Base-by-base conservation (phyloP, 2,888 invertebrate species). In the Nomada hirtipes region DNA sequence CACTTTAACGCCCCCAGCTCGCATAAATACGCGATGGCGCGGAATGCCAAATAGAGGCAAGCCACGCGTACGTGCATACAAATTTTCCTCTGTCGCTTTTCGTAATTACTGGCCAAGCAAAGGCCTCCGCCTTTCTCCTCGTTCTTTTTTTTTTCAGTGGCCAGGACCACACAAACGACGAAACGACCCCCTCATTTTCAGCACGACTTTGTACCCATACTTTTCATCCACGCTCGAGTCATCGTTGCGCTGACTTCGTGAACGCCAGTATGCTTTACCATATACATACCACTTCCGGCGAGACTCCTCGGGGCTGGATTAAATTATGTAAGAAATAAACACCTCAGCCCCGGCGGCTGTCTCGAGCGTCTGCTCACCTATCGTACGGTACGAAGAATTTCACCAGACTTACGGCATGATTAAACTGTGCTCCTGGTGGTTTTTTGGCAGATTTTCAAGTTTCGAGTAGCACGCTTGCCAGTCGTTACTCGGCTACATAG, bases 321-420 rank as follows among this genome's bases (percentile, higher is more conserved):
- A 82, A 88, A 89, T 89, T 88, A 89, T 89, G 86, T 87, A 88
- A 87, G 84, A 85, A 88, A 88, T 87, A 87, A 89, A 89, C 87
- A 88, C 76, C 63, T 47, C 50, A 42, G 52, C 50, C 60, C 60
- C 55, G 47, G 55, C 53, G 26, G 7, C 20, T 10, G 55, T 44
- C 36, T 23, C 36, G 53, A 23, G 26, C 61, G 36, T 42, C 42
- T 70, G 47, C 57, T 36, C 67, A 36, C 60, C 61, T 74, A 65
- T 76, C 69, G n/a, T 53, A n/a, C 71, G 76, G 72, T 60, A 61
- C 65, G 76, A 70, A 73, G 65, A 72, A 71, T 73, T 63, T 15
- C 69, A 53, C 67, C 72, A 64, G 71, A 52, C 76, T 65, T 71
- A 47, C 65, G 72, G 77, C 77, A 76, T 84, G 87, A 88, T 88